A percentile compares a stretch with the other conserved stretches of the same genome.
Conservation (phyloP, 2,113 vertebrate species). For the Peromyscus californicus region DNA sequence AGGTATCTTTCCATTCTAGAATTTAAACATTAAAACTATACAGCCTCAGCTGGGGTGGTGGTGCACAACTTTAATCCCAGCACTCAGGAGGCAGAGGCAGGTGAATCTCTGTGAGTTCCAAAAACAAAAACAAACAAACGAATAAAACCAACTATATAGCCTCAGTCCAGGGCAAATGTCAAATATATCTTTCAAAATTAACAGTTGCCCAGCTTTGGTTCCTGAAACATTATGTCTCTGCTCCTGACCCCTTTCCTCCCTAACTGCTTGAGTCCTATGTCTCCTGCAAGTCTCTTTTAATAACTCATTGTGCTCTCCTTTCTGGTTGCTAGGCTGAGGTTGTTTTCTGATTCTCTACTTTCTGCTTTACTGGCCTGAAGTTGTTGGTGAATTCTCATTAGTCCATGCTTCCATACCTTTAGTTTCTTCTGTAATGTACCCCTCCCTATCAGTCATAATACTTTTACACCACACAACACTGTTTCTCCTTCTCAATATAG, state of each 20-base stretch:
- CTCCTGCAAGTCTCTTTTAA: not conserved
- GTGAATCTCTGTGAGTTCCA: too few relatives aligned
- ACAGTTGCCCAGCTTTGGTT: not conserved
- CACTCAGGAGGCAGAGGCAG: too few relatives aligned
- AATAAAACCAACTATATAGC: too few relatives aligned
- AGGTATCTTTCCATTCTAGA: not conserved
- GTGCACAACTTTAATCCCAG: too few relatives aligned
- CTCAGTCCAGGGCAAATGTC: not conserved
- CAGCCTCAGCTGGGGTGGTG: not conserved
- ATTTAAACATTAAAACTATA: not conserved
- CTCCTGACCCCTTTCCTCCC: not conserved
- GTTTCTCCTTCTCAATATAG: not conserved
- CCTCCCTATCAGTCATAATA: not conserved
- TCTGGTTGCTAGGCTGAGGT: not conserved
- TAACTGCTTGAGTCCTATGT: not conserved
- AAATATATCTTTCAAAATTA: slow-evolving; percentile 37
- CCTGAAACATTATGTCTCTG: not conserved
- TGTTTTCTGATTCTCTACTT: not conserved
- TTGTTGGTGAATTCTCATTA: not conserved
- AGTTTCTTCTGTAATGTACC: not conserved
- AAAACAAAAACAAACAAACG: too few relatives aligned
- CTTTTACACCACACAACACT: not conserved
- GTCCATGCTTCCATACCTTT: not conserved
- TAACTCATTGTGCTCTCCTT: not conserved
- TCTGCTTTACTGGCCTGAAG: not conserved